These are phyloP conservation scores for Augochlorella aurata DNA, from an alignment of 2,888 invertebrate species.

Conservation along the genomic window DNA sequence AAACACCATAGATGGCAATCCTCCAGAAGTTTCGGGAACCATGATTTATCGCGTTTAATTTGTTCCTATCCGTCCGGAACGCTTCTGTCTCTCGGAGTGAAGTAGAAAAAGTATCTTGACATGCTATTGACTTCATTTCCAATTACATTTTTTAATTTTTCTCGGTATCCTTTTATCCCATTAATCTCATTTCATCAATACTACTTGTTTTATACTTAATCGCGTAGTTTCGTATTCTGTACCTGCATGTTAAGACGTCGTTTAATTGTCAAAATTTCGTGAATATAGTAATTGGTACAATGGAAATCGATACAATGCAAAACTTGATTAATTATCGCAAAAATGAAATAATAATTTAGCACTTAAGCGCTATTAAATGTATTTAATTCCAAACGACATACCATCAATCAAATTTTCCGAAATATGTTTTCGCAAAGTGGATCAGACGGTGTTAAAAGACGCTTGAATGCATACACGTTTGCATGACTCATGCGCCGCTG, in stretches of 20 bases:
- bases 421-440: not conserved
- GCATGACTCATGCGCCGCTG: not conserved
- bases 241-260: too few relatives aligned
- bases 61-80: not conserved
- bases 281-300: too few relatives aligned
- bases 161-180: not conserved
- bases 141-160: not conserved
- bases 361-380: too few relatives aligned
- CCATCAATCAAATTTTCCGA: too few relatives aligned
- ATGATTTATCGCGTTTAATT: slow-evolving; percentile 21
- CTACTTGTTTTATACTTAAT: not conserved
- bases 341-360: too few relatives aligned
- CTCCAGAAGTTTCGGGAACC: not conserved
- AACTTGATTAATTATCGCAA: too few relatives aligned
- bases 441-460: not conserved
- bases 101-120: not conserved
- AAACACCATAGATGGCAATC: not conserved
- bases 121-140: not conserved
- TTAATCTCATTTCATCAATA: not conserved
- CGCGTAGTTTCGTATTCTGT: too few relatives aligned
- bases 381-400: too few relatives aligned
- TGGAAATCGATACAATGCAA: too few relatives aligned
- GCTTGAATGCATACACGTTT: not conserved
- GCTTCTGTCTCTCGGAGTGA: not conserved
- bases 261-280: too few relatives aligned